A percentile compares a stretch with the other conserved stretches of the same genome.
Conservation (phyloP, 2,113 vertebrate genomes). For the Gobius niger region DNA sequence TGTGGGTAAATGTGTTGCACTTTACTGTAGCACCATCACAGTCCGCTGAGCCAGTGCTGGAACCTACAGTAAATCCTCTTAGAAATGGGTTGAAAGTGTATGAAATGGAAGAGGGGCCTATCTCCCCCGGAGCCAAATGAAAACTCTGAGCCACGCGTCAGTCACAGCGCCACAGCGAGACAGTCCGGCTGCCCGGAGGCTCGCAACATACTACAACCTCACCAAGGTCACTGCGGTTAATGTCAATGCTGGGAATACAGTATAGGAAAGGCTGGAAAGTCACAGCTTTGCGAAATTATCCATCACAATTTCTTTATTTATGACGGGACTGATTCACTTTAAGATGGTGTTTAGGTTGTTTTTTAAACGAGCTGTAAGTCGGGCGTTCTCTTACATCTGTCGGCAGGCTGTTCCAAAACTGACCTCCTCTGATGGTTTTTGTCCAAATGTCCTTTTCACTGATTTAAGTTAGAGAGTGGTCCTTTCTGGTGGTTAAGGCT, state of each 20-base stretch:
- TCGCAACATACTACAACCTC: constrained; percentile 33
- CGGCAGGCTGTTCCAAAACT: too few relatives aligned
- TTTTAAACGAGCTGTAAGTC: too few relatives aligned
- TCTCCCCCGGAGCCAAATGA: constrained; percentile 58
- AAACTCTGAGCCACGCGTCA: constrained; percentile 53
- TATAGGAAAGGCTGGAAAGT: constrained; percentile 1
- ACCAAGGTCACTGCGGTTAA: constrained; percentile 60
- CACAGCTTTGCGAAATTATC: too few relatives aligned
- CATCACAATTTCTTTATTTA: too few relatives aligned
- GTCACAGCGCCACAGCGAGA: constrained; percentile 47
- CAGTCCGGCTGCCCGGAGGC: constrained; percentile 47
- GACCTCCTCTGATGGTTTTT: too few relatives aligned
- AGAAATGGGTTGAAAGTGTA: constrained; percentile 47
- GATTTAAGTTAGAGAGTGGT: too few relatives aligned
- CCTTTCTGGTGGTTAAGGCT: too few relatives aligned
- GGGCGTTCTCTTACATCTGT: too few relatives aligned
- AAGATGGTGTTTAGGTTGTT: too few relatives aligned
- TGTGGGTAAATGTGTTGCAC: too few relatives aligned
- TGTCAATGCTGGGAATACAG: constrained; percentile 37
- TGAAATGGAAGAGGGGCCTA: constrained; percentile 46
- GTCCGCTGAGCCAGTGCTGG: constrained; percentile 28
- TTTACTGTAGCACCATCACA: constrained; percentile 7
- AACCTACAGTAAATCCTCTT: constrained; percentile 33
- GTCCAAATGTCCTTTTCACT: too few relatives aligned
- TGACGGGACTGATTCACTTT: too few relatives aligned